A percentile compares a stretch with the other conserved stretches of the same genome.
Evolutionary conservation across 2,797 vertebrate species (phyloP).

Genomic region (Pelochelys cantorii): DNA sequence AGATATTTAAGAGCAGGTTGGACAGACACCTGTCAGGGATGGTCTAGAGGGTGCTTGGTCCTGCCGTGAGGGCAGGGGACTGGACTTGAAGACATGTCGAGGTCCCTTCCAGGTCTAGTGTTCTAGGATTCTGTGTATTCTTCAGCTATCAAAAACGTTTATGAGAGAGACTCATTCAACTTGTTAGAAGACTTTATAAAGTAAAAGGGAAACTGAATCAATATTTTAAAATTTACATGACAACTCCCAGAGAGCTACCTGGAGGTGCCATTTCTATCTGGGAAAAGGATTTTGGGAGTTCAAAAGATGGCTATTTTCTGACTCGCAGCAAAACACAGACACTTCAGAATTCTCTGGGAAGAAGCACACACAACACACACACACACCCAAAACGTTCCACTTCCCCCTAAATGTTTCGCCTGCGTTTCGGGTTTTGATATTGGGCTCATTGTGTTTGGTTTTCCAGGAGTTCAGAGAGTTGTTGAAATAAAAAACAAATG

Average conservation of each 20-base stretch:
- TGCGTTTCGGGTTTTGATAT: neutral
- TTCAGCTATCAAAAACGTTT: neutral
- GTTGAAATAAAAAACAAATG: constrained; percentile 19
- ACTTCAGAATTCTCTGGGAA: neutral
- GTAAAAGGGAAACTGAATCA: neutral
- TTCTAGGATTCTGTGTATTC: neutral
- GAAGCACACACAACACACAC: too few species aligned
- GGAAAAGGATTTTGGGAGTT: neutral
- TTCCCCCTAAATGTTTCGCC: neutral
- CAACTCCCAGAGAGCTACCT: neutral
- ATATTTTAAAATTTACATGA: rapidly evolving
- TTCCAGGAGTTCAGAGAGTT: neutral
- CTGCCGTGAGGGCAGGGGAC: too few species aligned
- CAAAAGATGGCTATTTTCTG: rapidly evolving
- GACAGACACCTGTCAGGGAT: too few species aligned
- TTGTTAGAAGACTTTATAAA: neutral
- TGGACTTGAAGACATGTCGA: too few species aligned
- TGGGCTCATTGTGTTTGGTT: neutral
- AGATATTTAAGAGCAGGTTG: too few species aligned
- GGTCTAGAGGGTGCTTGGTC: too few species aligned
- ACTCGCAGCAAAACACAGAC: neutral
- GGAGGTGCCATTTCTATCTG: neutral
- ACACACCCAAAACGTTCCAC: neutral
- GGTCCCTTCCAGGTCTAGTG: too few species aligned
- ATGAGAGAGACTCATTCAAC: rapidly evolving